Percentiles rank a stretch among this genome's conserved stretches.
These are phyloP conservation scores for Nansenia antarctica DNA, from an alignment of 2,113 vertebrate species.

Conservation along the genomic window DNA sequence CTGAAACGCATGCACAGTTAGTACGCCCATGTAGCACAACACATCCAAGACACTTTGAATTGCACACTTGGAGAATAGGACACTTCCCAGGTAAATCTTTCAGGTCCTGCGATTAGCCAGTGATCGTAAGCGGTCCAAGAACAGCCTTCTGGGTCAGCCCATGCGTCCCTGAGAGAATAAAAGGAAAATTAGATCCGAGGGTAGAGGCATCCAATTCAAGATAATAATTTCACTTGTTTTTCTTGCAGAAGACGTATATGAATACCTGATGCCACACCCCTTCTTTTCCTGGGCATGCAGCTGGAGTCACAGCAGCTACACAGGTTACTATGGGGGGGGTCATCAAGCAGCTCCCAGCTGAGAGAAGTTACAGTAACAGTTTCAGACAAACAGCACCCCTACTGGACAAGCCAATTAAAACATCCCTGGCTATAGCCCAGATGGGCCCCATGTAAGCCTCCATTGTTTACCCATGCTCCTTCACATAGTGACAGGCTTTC, in stretches of 20 bases:
- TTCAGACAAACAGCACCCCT: neutral
- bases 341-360: slow-evolving; percentile 72
- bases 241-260: neutral
- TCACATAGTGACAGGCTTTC: slow-evolving; percentile 76
- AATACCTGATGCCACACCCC: slow-evolving; percentile 43
- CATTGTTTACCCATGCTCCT: slow-evolving; percentile 53
- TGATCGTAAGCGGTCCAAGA: slow-evolving; percentile 62
- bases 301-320: slow-evolving; percentile 70
- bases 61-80: neutral
- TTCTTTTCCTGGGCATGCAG: slow-evolving; percentile 51
- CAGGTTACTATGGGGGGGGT: slow-evolving; percentile 41
- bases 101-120: neutral
- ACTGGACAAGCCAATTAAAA: too few relatives aligned
- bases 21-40: neutral
- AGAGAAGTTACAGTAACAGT: neutral
- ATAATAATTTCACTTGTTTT: neutral
- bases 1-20: neutral
- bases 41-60: neutral
- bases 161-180: slow-evolving; percentile 21
- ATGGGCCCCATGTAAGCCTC: neutral
- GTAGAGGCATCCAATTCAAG: neutral
- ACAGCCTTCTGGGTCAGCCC: slow-evolving; percentile 42
- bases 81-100: neutral
- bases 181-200: too few relatives aligned
- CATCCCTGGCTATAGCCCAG: too few relatives aligned